Percentiles rank a stretch among this genome's conserved stretches.
These are phyloP conservation scores for Diaphora mendica DNA, from an alignment of 2,888 invertebrate species.

Conservation along the genomic window DNA sequence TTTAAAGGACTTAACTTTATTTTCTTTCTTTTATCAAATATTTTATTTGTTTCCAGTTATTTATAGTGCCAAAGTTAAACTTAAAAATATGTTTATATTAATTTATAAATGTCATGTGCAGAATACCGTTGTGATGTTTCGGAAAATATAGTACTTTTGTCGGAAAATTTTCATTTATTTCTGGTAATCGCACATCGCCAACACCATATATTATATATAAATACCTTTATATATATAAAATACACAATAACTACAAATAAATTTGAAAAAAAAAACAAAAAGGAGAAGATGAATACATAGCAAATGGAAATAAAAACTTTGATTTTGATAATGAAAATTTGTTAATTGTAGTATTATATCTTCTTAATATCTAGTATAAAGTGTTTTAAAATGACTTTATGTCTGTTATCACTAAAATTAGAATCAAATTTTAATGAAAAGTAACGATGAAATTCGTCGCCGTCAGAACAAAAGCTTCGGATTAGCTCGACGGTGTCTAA, in stretches of 20 bases:
- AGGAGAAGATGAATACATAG: neutral
- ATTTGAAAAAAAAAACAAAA: neutral
- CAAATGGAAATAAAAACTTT: neutral
- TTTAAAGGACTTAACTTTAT: constrained; percentile 1
- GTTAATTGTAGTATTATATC: neutral
- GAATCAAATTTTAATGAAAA: constrained; percentile 34
- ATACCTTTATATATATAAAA: neutral
- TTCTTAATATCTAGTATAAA: neutral
- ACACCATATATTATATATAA: neutral
- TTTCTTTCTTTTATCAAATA: neutral
- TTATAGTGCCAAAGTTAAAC: neutral
- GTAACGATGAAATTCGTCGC: constrained; percentile 23
- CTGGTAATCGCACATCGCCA: constrained; percentile 22
- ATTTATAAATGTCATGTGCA: constrained; percentile 22
- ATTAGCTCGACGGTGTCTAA: constrained; percentile 40
- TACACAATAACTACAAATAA: neutral
- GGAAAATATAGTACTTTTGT: constrained; percentile 27
- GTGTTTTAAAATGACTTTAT: neutral
- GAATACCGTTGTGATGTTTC: constrained; percentile 29
- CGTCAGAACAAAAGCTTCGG: constrained; percentile 32
- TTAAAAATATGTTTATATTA: constrained; percentile 27
- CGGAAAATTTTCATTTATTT: constrained; percentile 34
- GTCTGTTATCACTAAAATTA: constrained; percentile 10
- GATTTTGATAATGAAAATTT: neutral
- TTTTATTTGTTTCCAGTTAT: neutral